These are phyloP conservation scores for Panopea generosa DNA, from an alignment of 2,888 invertebrate genomes.

Conservation along the genomic window DNA sequence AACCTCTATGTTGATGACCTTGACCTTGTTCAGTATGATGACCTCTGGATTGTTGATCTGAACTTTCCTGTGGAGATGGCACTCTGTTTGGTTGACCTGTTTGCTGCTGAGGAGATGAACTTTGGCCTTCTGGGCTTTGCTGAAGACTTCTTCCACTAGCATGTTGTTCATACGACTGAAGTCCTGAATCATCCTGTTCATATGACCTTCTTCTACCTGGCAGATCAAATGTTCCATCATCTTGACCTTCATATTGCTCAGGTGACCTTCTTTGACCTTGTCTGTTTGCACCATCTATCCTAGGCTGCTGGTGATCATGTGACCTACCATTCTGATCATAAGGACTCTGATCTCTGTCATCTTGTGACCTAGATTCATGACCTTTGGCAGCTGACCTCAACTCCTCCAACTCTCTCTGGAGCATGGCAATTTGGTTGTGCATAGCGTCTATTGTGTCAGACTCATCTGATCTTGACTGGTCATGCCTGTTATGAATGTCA, in stretches of 20 bases:
- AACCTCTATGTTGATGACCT: constrained; percentile 11
- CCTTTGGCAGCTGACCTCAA: constrained; percentile 31
- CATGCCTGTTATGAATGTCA: constrained; percentile 53
- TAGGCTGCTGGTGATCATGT: neutral
- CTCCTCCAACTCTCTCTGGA: constrained; percentile 50
- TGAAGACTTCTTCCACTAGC: constrained; percentile 19
- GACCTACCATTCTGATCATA: constrained; percentile 45
- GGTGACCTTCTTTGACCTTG: neutral
- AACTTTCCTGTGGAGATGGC: constrained; percentile 13
- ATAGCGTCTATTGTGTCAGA: constrained; percentile 53
- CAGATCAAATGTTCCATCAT: neutral
- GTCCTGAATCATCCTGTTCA: constrained; percentile 16
- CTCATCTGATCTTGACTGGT: constrained; percentile 43
- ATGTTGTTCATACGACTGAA: constrained; percentile 19
- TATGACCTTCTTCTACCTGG: neutral
- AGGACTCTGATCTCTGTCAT: constrained; percentile 26
- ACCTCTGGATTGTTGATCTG: neutral
- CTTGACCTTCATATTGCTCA: neutral
- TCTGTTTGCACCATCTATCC: neutral
- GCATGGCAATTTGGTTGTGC: constrained; percentile 50
- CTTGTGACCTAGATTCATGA: constrained; percentile 26
- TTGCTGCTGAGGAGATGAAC: constrained; percentile 37
- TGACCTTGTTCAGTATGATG: constrained; percentile 36
- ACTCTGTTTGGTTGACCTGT: constrained; percentile 5
- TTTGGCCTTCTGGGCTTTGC: constrained; percentile 39